These are phyloP conservation scores for Bungarus multicinctus DNA, from an alignment of 2,113 vertebrate species.

Conservation along the genomic window DNA sequence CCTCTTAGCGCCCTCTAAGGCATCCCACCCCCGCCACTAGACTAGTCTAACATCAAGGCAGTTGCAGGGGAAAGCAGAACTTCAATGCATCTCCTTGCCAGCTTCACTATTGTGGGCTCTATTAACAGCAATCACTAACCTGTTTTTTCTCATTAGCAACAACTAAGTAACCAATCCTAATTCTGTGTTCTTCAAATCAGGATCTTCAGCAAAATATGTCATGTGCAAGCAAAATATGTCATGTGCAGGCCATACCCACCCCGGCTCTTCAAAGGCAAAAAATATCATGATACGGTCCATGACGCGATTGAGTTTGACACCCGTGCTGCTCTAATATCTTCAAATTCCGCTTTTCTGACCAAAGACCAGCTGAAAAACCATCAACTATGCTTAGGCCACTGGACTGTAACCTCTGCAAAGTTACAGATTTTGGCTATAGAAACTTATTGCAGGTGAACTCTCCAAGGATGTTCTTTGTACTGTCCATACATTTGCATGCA, in stretches of 20 bases:
- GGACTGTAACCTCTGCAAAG: background rate
- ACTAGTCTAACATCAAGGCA: background rate
- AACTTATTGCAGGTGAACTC: background rate
- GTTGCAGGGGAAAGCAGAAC: background rate
- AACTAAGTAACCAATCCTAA: background rate
- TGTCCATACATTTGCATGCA: background rate
- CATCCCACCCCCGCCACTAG: no score
- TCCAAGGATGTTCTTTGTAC: background rate
- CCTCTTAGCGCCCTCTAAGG: no score
- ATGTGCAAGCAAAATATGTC: fast-evolving
- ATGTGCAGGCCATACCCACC: fast-evolving
- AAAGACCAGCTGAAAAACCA: background rate
- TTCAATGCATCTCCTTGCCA: background rate
- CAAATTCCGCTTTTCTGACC: background rate
- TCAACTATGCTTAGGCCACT: background rate
- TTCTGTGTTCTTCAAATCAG: background rate
- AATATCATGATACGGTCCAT: no score
- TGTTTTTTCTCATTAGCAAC: background rate
- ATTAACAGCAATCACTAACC: background rate
- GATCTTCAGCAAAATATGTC: background rate
- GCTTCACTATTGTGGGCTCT: background rate
- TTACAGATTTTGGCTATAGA: background rate
- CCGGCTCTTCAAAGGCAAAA: no score
- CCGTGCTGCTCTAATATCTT: background rate
- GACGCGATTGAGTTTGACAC: no score